Base-by-base conservation (phyloP, 2,797 vertebrate species). In the Syngnathus acus region DNA sequence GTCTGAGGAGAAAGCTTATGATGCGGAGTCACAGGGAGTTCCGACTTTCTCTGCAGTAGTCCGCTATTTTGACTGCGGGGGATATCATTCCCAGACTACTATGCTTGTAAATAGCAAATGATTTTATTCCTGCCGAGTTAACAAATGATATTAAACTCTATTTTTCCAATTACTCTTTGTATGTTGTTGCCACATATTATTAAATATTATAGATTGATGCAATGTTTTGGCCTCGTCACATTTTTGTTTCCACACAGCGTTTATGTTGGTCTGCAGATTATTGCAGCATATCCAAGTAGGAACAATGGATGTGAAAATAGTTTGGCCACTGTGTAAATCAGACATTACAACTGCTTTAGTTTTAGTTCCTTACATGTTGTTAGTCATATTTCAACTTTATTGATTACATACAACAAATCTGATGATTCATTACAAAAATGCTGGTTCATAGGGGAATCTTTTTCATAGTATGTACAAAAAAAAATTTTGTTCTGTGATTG, bases 101-200 rank as follows among this genome's bases (percentile, higher is more conserved):
- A 47, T 59, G 39, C 19, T 57, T 88, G 85, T 88, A 89, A 70
- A 87, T 84, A 81, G 13, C 26, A 54, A 66, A 62, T 59, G 65
- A 51, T 78, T 78, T 82, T 59, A 76, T 78, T 82, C 48, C 70
- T 66, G 72, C 66, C 13, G 60, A 67, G 38, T 61, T 23, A 40
- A 10, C 65, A 72, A 72, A 73, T 62, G 3, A 69, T 70, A 50
- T 68, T 9, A 39, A 74, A 76, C 21, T 78, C 68, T 78, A 79
- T 84, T 83, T 87, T 80, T 73, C 63, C 82, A 53, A 71, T 66
- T 17, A 65, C 42, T 66, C 19, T 73, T 73, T 76, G 62, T 76
- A 82, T 77, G 68, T 66, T 75, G 43, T 74, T 57, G 67, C 72
- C 48, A 1, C 74, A 42, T 71, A 69, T 70, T 39, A 59, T 9